Base-by-base conservation (phyloP, 2,888 invertebrate species). In the Pammene aurita region DNA sequence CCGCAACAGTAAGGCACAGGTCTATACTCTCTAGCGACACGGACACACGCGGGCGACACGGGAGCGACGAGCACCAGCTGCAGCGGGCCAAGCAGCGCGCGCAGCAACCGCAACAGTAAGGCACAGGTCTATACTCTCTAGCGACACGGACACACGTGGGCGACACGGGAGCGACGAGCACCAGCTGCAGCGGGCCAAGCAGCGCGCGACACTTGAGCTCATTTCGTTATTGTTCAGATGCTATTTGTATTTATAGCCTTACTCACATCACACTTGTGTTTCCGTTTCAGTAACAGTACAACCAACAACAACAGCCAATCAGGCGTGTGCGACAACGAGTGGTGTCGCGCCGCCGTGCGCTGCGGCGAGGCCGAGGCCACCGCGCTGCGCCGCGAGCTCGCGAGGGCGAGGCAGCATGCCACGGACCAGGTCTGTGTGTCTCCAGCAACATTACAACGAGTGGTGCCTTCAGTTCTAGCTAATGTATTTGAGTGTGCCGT, bases 341-440 rank as follows among this genome's bases (percentile, higher is more conserved):
- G 88, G 95, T 84, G 94, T 82, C 79, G 94, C 95, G 71, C 72
- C 94, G 84, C 81, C 96, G 92, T 82, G 94, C 83, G 52, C 94
- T 85, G 73, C 95, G 85, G 73, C 87, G 77, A 89, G 66, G 73
- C 88, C 34, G 89, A 84, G 79, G 81, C 81, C 78, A 87, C 75
- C 78, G 83, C 83, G 67, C 75, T 89, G 67, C 97, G 82, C 94
- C 97, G 83, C 2, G 91, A 92, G 66, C 75, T 88, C 0, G 44
- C 58, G 16, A 42, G 11, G 6, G 63, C 54, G 54, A 52, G 50
- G 34, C 61, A 61, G 35, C 61, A 61, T 13, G 35, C 48, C 48
- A 57, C 38, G 16, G 61, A 61, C 13, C 61, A 61, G 61, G 61
- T 61, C 11, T 18, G 16, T 41, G 6, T 41, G 10, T 38, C 1